These are phyloP conservation scores for Coregonus sp. DNA, from an alignment of 2,797 vertebrate genomes.

Conservation along the genomic window DNA sequence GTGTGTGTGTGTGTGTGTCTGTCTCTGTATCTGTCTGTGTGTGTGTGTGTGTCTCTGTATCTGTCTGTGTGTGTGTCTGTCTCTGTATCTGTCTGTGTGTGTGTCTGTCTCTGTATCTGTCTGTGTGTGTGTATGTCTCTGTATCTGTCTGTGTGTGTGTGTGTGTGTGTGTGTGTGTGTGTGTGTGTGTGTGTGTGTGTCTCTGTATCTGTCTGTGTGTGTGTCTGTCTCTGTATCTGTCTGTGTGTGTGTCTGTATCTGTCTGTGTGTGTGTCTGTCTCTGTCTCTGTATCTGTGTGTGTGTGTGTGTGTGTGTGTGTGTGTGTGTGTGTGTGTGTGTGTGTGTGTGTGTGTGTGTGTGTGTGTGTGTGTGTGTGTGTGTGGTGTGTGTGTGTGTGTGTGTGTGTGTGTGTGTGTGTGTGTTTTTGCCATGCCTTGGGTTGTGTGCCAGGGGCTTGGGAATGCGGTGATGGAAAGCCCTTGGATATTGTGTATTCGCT, in stretches of 20 bases:
- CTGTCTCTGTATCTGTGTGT: constrained; percentile 3
- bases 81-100: neutral
- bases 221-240: constrained; percentile 9
- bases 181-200: neutral
- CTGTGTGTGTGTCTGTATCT: too few species aligned
- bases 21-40: constrained; percentile 1
- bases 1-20: constrained; percentile 1
- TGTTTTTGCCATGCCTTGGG: neutral
- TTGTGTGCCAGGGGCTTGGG: constrained; percentile 28
- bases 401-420: neutral
- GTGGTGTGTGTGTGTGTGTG: neutral
- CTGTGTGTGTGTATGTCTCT: neutral
- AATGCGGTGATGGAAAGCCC: constrained; percentile 21
- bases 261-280: neutral
- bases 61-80: neutral
- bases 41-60: neutral
- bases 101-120: constrained; percentile 9
- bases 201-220: neutral
- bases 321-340: neutral
- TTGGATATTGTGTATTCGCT: constrained; percentile 27
- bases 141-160: too few species aligned
- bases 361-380: neutral
- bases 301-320: too few species aligned
- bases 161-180: neutral
- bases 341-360: neutral